Evolutionary conservation across 2,113 vertebrate species (phyloP).

Genomic region (Antidorcas marsupialis): DNA sequence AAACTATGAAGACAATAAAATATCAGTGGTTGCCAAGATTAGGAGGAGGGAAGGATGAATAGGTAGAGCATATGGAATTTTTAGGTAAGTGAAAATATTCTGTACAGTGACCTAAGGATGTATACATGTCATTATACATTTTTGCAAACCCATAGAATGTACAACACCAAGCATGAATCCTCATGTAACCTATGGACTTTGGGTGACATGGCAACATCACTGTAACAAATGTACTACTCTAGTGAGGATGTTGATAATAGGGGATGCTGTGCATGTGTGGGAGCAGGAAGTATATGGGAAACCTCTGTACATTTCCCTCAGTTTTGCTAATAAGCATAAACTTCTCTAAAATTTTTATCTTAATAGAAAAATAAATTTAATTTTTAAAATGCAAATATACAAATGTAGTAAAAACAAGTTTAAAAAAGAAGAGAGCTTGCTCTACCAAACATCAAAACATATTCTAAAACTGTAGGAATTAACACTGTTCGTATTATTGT

Average conservation of each 20-base stretch:
- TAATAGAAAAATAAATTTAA: not conserved
- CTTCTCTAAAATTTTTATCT: not conserved
- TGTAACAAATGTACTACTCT: not conserved
- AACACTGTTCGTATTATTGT: not conserved
- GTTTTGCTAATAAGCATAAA: not conserved
- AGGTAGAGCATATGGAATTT: not conserved
- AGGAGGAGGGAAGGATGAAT: not conserved
- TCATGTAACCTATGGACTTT: not conserved
- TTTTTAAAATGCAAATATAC: not conserved
- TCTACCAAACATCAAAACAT: not conserved
- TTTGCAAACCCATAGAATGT: not conserved
- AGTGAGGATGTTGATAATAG: not conserved
- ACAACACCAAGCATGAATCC: not conserved
- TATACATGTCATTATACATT: not conserved
- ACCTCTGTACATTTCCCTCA: not conserved
- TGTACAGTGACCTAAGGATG: no score
- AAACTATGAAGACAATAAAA: not conserved
- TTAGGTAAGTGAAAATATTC: not conserved
- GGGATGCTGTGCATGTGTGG: not conserved
- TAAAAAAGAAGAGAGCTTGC: not conserved
- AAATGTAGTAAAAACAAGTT: not conserved
- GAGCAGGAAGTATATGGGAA: not conserved
- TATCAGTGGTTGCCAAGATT: not conserved
- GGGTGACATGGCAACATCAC: not conserved
- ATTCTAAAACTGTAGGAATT: not conserved